A percentile compares a stretch with the other conserved stretches of the same genome.
Evolutionary conservation across 2,113 vertebrate species (phyloP).

Genomic region (Scalopus aquaticus): DNA sequence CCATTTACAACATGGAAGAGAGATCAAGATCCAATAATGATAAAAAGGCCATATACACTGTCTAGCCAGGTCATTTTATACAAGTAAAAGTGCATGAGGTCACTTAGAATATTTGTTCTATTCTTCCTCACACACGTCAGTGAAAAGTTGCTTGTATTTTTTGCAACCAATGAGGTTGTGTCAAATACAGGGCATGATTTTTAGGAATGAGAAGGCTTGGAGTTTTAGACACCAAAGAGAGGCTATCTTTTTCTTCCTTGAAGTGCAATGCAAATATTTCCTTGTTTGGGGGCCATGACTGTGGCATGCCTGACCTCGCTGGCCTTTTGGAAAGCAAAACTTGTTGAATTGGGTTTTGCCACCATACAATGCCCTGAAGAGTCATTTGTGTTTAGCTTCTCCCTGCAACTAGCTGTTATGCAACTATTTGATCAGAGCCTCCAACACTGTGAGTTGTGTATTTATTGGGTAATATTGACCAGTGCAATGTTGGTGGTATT

Average conservation of each 20-base stretch:
- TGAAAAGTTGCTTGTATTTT: conserved; percentile 34
- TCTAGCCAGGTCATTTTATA: no score
- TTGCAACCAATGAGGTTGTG: not conserved
- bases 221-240: not conserved
- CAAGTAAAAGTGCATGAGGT: no score
- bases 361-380: no score
- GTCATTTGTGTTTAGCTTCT: not conserved
- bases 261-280: not conserved
- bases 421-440: not conserved
- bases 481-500: not conserved
- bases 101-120: no score
- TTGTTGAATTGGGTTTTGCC: not conserved
- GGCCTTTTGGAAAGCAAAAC: not conserved
- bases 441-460: not conserved
- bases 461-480: not conserved
- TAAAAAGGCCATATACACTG: no score
- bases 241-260: not conserved
- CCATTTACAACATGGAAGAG: no score
- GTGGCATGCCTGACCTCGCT: not conserved
- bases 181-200: not conserved
- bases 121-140: not conserved
- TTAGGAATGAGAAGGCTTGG: not conserved
- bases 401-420: not conserved
- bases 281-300: not conserved
- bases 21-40: no score